These are phyloP conservation scores for Deroplatys truncata DNA, from an alignment of 2,888 invertebrate species.

Conservation along the genomic window DNA sequence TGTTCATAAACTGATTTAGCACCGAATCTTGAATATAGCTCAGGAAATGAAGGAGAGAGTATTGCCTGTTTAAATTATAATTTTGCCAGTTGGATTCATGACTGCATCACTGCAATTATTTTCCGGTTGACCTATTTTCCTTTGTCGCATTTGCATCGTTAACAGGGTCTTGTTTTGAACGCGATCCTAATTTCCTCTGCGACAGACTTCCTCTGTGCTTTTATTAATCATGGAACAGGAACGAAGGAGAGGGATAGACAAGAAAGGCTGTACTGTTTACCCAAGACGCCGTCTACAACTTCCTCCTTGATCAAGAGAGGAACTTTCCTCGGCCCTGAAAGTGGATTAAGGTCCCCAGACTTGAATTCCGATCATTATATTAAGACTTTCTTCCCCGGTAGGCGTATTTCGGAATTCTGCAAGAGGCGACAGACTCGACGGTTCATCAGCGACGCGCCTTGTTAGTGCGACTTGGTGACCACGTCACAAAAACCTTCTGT, in stretches of 20 bases:
- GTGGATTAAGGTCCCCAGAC: neutral
- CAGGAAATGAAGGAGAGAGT: neutral
- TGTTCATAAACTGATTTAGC: neutral
- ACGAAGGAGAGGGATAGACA: neutral
- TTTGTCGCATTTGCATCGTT: neutral
- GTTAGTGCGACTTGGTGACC: neutral
- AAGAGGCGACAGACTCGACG: neutral
- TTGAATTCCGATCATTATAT: neutral
- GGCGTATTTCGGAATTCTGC: neutral
- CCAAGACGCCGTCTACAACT: neutral
- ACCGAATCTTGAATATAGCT: neutral
- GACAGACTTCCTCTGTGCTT: neutral
- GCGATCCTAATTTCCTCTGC: neutral
- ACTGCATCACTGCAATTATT: neutral
- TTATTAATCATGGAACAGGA: neutral
- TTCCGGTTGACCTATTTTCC: neutral
- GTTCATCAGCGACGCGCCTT: neutral
- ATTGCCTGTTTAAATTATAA: neutral
- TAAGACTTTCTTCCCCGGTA: neutral
- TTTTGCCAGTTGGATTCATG: neutral
- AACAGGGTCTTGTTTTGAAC: neutral
- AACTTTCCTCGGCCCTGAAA: neutral
- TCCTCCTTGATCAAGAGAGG: neutral
- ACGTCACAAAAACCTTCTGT: neutral
- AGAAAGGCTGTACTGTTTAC: neutral